Percentiles rank a stretch among this genome's conserved stretches.
phyloP scores from a whole-genome alignment of 2,113 vertebrate genomes.

The Poeciliopsis retropinna region DNA sequence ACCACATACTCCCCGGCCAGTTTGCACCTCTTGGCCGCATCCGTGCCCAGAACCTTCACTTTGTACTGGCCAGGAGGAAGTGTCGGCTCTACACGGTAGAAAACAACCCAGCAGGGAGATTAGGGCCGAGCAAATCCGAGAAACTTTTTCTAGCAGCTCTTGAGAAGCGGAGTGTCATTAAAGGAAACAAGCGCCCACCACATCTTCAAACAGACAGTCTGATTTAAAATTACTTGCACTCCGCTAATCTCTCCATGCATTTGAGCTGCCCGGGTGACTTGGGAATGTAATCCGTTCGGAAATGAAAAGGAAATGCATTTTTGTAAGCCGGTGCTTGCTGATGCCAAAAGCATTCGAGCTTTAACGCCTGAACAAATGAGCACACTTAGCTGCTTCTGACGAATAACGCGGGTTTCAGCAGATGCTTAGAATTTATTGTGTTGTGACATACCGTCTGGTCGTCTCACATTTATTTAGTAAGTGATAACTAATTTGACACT shows the following conservation, averaged over 20 bases:
- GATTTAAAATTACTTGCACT: conserved; percentile 27
- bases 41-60: conserved; percentile 80
- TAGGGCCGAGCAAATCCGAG: background rate
- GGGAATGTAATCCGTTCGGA: conserved; percentile 51
- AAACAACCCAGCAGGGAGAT: conserved; percentile 2
- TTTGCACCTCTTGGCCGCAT: conserved; percentile 80
- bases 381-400: conserved; percentile 11
- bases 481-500: background rate
- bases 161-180: conserved; percentile 2
- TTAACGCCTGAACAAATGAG: conserved; percentile 53
- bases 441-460: background rate
- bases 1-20: conserved; percentile 84
- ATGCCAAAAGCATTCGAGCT: conserved; percentile 34
- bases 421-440: conserved; percentile 18
- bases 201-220: background rate
- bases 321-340: conserved; percentile 49
- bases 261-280: conserved; percentile 20
- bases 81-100: conserved; percentile 25
- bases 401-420: conserved; percentile 37
- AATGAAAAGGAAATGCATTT: conserved; percentile 56
- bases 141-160: background rate
- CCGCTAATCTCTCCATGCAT: conserved; percentile 39
- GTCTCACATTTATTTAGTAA: background rate
- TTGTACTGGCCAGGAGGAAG: conserved; percentile 74
- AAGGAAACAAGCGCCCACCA: conserved; percentile 1